These are phyloP conservation scores for Parambassis ranga DNA, from an alignment of 2,797 vertebrate species.

Conservation along the genomic window DNA sequence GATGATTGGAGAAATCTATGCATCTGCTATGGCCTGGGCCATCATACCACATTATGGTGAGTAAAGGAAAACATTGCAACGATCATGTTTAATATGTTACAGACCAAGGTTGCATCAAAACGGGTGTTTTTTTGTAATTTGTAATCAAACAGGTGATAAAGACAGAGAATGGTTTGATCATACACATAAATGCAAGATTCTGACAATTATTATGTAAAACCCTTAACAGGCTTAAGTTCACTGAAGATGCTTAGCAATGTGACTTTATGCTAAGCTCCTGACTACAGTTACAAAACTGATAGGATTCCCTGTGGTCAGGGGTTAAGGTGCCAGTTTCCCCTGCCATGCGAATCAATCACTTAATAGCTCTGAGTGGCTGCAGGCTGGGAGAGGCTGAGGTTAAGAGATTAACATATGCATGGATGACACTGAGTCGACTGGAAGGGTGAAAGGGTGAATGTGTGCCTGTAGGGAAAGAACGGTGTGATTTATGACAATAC, in stretches of 20 bases:
- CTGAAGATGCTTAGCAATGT: constrained; percentile 2
- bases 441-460: constrained; percentile 50
- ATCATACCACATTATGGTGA: constrained; percentile 99
- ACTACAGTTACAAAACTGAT: constrained; percentile 20
- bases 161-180: neutral
- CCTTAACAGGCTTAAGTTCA: neutral
- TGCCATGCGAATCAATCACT: constrained; percentile 52
- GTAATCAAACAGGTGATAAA: neutral
- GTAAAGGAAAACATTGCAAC: no score
- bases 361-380: constrained; percentile 57
- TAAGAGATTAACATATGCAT: constrained; percentile 78
- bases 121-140: neutral
- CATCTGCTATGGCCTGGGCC: constrained; percentile 99
- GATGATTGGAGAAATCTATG: constrained; percentile 99
- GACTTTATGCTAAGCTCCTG: constrained; percentile 18
- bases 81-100: neutral
- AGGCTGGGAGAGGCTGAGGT: constrained; percentile 53
- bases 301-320: neutral
- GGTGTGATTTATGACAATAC: constrained; percentile 65
- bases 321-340: constrained; percentile 30
- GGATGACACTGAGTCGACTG: constrained; percentile 20
- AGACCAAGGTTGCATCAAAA: neutral
- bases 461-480: constrained; percentile 24
- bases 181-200: neutral
- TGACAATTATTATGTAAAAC: neutral